Conservation (phyloP, 1,140 invertebrate species). For the Oryctes rhinoceros region DNA sequence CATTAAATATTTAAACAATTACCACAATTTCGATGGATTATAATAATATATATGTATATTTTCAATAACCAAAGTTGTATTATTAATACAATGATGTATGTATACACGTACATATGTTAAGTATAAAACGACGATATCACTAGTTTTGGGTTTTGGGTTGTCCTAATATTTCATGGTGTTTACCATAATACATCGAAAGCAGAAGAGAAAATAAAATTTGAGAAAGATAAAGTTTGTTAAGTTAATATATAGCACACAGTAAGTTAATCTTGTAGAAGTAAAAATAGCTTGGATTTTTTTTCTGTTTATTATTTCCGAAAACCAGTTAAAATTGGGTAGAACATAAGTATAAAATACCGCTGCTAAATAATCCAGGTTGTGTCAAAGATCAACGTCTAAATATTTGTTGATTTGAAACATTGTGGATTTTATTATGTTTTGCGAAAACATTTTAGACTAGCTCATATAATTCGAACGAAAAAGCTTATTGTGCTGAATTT, state of each 20-base stretch:
- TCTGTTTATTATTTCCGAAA: too few species aligned
- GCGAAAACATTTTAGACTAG: too few species aligned
- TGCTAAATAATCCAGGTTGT: background rate
- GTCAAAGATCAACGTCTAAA: too few species aligned
- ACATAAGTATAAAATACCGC: background rate
- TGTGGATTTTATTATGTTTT: too few species aligned
- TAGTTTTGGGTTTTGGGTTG: background rate
- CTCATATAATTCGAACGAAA: too few species aligned
- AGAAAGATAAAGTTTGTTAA: too few species aligned
- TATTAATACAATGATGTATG: conserved; percentile 7
- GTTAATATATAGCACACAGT: background rate
- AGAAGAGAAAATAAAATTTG: too few species aligned
- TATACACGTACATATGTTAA: background rate
- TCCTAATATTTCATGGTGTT: too few species aligned
- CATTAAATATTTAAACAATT: conserved; percentile 31
- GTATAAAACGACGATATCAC: conserved; percentile 6
- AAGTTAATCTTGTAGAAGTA: background rate
- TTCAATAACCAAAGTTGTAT: conserved; percentile 17
- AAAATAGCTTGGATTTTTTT: too few species aligned
- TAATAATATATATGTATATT: conserved; percentile 2
- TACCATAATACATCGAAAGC: too few species aligned
- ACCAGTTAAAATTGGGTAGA: background rate
- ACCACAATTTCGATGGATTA: conserved; percentile 9
- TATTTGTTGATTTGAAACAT: too few species aligned
- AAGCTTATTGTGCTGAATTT: too few species aligned